Percentiles rank a stretch among this genome's conserved stretches.
phyloP scores from a whole-genome alignment of 2,797 vertebrate species.

The Coregonus ussuriensis region DNA sequence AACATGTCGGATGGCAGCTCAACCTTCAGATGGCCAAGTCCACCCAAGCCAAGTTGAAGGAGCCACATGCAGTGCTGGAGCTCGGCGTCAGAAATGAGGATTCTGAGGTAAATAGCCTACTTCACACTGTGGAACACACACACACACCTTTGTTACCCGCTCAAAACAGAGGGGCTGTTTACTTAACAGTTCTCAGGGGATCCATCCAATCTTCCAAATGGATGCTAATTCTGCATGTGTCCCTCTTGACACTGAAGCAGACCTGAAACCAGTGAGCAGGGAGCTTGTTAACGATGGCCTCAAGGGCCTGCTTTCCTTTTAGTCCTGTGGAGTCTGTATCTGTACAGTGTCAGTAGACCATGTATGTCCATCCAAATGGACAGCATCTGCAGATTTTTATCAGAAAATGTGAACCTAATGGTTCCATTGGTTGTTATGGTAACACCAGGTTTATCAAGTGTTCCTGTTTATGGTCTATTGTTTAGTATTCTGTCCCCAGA shows the following conservation, averaged over 20 bases:
- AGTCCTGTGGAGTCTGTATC: neutral
- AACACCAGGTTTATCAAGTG: neutral
- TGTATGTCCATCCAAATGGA: neutral
- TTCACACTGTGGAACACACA: slow-evolving; percentile 8
- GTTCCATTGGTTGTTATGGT: neutral
- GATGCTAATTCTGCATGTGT: slow-evolving; percentile 59
- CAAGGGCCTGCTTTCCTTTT: slow-evolving; percentile 36
- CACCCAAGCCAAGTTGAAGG: slow-evolving; percentile 85
- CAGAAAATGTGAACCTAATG: neutral
- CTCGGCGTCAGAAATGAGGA: slow-evolving; percentile 85
- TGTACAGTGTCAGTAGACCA: neutral
- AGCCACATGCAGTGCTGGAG: slow-evolving; percentile 87
- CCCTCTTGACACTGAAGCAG: slow-evolving; percentile 55
- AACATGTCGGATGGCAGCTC: slow-evolving; percentile 91
- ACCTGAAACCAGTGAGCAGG: slow-evolving; percentile 59
- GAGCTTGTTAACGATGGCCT: slow-evolving; percentile 70
- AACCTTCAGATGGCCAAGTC: slow-evolving; percentile 95
- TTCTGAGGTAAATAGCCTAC: slow-evolving; percentile 75
- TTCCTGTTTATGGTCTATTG: neutral
- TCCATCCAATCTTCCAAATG: slow-evolving; percentile 42
- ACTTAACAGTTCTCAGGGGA: slow-evolving; percentile 29
- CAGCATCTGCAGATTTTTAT: neutral
- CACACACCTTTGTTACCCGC: slow-evolving; percentile 5
- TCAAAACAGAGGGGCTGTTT: slow-evolving; percentile 28
- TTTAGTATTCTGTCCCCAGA: neutral